A percentile compares a stretch with the other conserved stretches of the same genome.
phyloP scores from a whole-genome alignment of 2,113 vertebrate genomes.

The Capreolus pygargus region DNA sequence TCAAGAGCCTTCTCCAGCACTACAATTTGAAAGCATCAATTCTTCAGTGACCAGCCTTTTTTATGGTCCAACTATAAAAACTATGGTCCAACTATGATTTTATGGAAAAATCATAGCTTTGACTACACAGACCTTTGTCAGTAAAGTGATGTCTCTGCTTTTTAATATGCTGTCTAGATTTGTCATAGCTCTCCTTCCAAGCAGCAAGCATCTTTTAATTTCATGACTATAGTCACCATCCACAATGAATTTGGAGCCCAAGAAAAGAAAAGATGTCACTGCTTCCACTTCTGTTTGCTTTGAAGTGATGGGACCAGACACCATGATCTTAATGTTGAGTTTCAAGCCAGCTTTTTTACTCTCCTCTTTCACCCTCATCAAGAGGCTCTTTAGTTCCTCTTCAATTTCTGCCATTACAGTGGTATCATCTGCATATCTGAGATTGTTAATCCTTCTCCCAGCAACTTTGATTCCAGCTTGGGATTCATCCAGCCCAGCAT shows the following conservation, averaged over 20 bases:
- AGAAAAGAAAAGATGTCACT: background rate
- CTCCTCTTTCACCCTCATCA: background rate
- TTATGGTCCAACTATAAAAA: background rate
- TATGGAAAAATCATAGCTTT: background rate
- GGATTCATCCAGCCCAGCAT: background rate
- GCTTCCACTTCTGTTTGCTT: background rate
- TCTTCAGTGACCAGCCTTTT: background rate
- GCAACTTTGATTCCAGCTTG: background rate
- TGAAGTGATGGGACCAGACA: background rate
- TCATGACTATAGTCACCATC: background rate
- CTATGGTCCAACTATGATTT: no score
- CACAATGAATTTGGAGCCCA: background rate
- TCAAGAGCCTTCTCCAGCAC: background rate
- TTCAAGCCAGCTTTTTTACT: background rate
- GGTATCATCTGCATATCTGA: background rate
- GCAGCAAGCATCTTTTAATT: background rate
- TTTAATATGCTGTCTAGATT: background rate
- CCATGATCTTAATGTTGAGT: background rate
- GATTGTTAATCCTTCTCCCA: background rate
- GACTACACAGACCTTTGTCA: background rate
- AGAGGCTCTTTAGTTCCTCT: background rate
- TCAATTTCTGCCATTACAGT: background rate
- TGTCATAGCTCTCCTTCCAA: background rate
- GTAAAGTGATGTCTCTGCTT: background rate
- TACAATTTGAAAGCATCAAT: background rate